These are phyloP conservation scores for Echiichthys vipera DNA, from an alignment of 2,797 vertebrate species.

Conservation along the genomic window DNA sequence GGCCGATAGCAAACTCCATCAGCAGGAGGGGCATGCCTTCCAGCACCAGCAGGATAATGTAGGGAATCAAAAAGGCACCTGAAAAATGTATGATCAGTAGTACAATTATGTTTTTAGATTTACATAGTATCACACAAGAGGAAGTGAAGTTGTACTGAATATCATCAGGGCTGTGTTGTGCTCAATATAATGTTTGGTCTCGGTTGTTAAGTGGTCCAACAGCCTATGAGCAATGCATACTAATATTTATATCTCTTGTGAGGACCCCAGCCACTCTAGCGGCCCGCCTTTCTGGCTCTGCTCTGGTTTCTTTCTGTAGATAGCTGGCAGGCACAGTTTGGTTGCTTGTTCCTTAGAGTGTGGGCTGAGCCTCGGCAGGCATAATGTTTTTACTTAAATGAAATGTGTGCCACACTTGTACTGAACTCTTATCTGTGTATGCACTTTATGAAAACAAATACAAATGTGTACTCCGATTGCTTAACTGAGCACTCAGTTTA, in stretches of 20 bases:
- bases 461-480: neutral
- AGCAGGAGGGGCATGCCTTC: conserved; percentile 93
- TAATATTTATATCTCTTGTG: neutral
- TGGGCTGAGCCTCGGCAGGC: neutral
- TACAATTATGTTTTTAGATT: too few relatives aligned
- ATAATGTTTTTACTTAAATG: neutral
- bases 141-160: too few relatives aligned
- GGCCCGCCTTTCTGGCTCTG: neutral
- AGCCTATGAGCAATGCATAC: neutral
- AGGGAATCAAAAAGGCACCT: conserved; percentile 98
- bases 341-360: too few relatives aligned
- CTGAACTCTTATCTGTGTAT: neutral
- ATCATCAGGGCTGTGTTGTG: neutral
- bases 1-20: conserved; percentile 95
- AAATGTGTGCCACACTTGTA: neutral
- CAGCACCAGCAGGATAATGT: conserved; percentile 92
- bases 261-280: neutral
- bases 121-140: too few relatives aligned
- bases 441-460: neutral
- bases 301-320: neutral
- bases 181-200: neutral
- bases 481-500: neutral
- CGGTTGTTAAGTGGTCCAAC: neutral
- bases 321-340: neutral
- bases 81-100: conserved; percentile 21